phyloP scores from a whole-genome alignment of 1,140 invertebrate species.

The Brachionus rotundiformis region DNA sequence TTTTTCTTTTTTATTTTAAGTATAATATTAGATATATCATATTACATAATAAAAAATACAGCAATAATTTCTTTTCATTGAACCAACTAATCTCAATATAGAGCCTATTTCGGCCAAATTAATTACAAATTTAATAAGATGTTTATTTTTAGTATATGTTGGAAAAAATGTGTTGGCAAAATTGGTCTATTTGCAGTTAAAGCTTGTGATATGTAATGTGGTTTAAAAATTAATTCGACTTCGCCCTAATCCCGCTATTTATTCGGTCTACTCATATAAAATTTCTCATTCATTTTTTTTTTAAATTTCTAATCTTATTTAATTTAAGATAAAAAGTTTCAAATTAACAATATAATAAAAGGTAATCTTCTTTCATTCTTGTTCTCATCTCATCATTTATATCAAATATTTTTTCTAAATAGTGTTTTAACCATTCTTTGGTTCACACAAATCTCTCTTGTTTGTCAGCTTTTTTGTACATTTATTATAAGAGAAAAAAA shows the following conservation, averaged over 20 bases:
- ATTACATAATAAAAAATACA: slow-evolving; percentile 19
- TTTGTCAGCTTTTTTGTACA: not conserved
- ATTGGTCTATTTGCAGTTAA: not conserved
- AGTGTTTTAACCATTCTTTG: slow-evolving; percentile 45
- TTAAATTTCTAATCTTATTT: slow-evolving; percentile 46
- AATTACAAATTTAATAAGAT: not conserved
- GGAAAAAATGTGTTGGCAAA: slow-evolving; percentile 35
- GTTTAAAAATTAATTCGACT: slow-evolving; percentile 31
- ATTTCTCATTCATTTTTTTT: slow-evolving; percentile 36
- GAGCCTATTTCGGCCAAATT: not conserved
- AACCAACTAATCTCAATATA: not conserved
- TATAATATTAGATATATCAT: not conserved
- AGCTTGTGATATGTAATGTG: slow-evolving; percentile 17
- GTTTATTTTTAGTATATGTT: not conserved
- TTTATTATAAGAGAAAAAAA: no score
- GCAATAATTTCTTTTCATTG: not conserved
- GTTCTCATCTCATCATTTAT: slow-evolving; percentile 8
- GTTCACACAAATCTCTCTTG: slow-evolving; percentile 12
- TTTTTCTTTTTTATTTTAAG: slow-evolving; percentile 3
- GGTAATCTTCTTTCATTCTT: slow-evolving; percentile 41
- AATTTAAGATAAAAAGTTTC: slow-evolving; percentile 51
- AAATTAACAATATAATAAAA: slow-evolving; percentile 50
- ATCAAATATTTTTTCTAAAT: not conserved
- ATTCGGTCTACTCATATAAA: slow-evolving; percentile 45
- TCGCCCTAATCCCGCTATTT: slow-evolving; percentile 36